Evolutionary conservation across 2,113 vertebrate species (phyloP).

Genomic region (Aptenodytes forsteri): DNA sequence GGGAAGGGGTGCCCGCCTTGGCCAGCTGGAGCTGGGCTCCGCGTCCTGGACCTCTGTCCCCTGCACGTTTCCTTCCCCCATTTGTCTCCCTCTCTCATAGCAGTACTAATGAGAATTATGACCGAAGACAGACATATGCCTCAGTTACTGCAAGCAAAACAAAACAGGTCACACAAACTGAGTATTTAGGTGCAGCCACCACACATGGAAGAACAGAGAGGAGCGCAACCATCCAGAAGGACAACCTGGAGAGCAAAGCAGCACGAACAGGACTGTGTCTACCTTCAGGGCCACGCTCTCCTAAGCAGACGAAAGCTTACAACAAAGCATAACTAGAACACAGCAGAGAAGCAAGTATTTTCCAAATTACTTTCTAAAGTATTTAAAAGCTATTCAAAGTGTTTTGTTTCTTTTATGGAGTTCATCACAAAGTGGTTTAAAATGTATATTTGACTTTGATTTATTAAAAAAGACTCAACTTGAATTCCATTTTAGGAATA

Average conservation of each 20-base stretch:
- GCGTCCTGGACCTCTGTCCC: neutral
- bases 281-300: neutral
- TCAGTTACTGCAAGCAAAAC: neutral
- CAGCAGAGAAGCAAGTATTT: neutral
- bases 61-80: neutral
- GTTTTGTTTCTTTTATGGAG: neutral
- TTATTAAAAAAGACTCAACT: conserved; percentile 5
- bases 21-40: neutral
- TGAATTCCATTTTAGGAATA: conserved; percentile 50
- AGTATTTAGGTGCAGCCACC: neutral
- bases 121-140: neutral
- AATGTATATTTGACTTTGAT: neutral
- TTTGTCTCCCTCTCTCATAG: neutral
- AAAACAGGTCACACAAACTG: neutral
- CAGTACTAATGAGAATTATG: neutral
- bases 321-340: neutral
- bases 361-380: neutral
- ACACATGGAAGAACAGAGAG: neutral
- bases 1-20: neutral
- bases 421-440: neutral
- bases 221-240: neutral
- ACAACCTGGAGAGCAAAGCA: neutral
- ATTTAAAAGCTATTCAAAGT: neutral
- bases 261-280: accelerated
- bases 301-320: accelerated